Evolutionary conservation across 2,113 vertebrate genomes (phyloP).

Genomic region (Notothenia coriiceps): DNA sequence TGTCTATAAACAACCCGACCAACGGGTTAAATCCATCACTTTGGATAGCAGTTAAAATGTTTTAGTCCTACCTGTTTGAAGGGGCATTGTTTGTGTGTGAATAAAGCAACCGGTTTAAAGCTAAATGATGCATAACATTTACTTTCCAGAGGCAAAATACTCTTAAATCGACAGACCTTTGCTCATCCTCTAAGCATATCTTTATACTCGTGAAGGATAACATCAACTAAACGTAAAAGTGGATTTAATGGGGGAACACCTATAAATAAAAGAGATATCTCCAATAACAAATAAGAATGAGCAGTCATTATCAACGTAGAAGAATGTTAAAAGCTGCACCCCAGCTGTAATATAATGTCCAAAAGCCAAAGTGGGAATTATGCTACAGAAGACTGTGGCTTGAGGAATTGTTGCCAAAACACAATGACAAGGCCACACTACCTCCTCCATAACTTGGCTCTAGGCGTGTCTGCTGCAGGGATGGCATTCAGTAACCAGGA

Average conservation of each 20-base stretch:
- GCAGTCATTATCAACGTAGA: neutral
- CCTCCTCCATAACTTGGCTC: slow-evolving; percentile 35
- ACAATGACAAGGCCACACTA: slow-evolving; percentile 31
- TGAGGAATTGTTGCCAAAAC: slow-evolving; percentile 53
- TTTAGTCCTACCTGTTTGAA: slow-evolving; percentile 37
- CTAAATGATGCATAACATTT: neutral
- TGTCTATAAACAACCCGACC: slow-evolving; percentile 40
- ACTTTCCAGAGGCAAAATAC: neutral
- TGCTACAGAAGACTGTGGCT: slow-evolving; percentile 15
- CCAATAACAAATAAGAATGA: neutral
- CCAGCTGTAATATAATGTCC: neutral
- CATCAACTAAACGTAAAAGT: neutral
- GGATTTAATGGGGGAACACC: neutral
- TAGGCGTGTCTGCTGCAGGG: slow-evolving; percentile 64
- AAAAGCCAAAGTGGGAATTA: slow-evolving; percentile 11
- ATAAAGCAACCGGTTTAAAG: slow-evolving; percentile 13
- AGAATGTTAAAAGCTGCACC: neutral
- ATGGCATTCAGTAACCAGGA: slow-evolving; percentile 75
- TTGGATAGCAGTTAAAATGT: slow-evolving; percentile 21
- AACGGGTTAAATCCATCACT: slow-evolving; percentile 32
- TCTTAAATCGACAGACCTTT: neutral
- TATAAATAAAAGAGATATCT: neutral
- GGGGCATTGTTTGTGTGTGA: neutral
- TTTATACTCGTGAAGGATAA: neutral
- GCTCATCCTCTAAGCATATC: neutral